phyloP scores from a whole-genome alignment of 1,140 invertebrate genomes.

The Zaprionus ornatus region DNA sequence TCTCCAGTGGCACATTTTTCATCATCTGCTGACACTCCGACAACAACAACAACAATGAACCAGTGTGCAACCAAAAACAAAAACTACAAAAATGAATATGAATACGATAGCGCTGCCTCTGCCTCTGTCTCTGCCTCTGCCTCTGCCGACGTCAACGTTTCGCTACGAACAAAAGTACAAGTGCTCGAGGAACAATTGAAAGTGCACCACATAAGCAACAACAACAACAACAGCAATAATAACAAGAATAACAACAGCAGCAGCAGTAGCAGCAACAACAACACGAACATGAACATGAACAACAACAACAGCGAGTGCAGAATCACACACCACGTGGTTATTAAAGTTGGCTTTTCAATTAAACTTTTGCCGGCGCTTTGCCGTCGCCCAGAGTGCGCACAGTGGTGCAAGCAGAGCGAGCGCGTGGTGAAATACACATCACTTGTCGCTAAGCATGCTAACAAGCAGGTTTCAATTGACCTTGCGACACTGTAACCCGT shows the following conservation, averaged over 20 bases:
- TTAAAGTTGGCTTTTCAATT: slow-evolving; percentile 71
- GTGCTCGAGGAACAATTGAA: slow-evolving; percentile 49
- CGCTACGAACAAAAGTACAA: slow-evolving; percentile 43
- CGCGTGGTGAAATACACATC: neutral
- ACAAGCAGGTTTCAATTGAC: neutral
- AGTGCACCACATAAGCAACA: slow-evolving; percentile 37
- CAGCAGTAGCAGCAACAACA: slow-evolving; percentile 25
- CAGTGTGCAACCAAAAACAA: slow-evolving; percentile 34
- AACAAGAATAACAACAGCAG: slow-evolving; percentile 40
- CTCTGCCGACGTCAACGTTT: slow-evolving; percentile 16
- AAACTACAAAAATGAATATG: slow-evolving; percentile 15
- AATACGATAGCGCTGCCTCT: neutral
- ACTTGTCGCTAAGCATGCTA: neutral
- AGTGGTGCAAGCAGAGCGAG: slow-evolving; percentile 13
- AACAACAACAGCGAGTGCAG: slow-evolving; percentile 38
- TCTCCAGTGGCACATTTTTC: slow-evolving; percentile 78
- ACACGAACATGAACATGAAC: slow-evolving; percentile 5
- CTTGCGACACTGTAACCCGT: slow-evolving; percentile 37
- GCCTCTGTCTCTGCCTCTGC: neutral
- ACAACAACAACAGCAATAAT: slow-evolving; percentile 18
- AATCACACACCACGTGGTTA: slow-evolving; percentile 69
- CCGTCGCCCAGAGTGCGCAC: slow-evolving; percentile 19
- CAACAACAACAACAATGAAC: slow-evolving; percentile 28
- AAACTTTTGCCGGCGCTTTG: slow-evolving; percentile 59
- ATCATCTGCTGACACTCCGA: slow-evolving; percentile 72